Conservation (phyloP, 2,113 vertebrate genomes). For the Phoxinus phoxinus region DNA sequence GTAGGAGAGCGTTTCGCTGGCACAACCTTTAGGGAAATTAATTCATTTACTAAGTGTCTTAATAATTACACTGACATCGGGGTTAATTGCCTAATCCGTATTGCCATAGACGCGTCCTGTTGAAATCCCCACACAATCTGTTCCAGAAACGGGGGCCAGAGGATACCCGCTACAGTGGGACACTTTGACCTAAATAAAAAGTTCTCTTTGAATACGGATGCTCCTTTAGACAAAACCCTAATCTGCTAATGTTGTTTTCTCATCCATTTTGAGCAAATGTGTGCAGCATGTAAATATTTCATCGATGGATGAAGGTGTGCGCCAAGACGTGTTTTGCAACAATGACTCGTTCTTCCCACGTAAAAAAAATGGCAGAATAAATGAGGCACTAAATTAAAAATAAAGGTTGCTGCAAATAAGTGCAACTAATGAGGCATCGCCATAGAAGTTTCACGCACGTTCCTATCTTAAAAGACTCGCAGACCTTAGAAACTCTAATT, state of each 20-base stretch:
- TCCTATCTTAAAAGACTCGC: not conserved
- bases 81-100: slow-evolving; percentile 94
- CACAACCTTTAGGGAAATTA: slow-evolving; percentile 88
- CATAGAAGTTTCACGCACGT: not conserved
- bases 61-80: slow-evolving; percentile 92
- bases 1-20: slow-evolving; percentile 76
- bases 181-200: slow-evolving; percentile 65
- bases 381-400: not conserved
- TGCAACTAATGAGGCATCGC: slow-evolving; percentile 16
- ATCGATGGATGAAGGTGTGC: not conserved
- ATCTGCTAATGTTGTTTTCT: slow-evolving; percentile 10
- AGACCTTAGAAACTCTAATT: slow-evolving; percentile 7
- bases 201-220: slow-evolving; percentile 46
- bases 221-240: slow-evolving; percentile 26
- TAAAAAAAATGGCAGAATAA: not conserved
- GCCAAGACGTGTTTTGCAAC: not conserved
- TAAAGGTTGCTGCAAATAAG: slow-evolving; percentile 26
- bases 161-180: slow-evolving; percentile 68
- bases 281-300: not conserved
- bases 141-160: slow-evolving; percentile 81
- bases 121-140: slow-evolving; percentile 85
- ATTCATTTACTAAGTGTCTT: slow-evolving; percentile 89
- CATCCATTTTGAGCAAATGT: not conserved
- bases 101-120: slow-evolving; percentile 80
- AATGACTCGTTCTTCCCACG: not conserved